Evolutionary conservation across 53 echinoderm and acorn worm genomes (phyloP).

Genomic region (Paracentrotus lividus): DNA sequence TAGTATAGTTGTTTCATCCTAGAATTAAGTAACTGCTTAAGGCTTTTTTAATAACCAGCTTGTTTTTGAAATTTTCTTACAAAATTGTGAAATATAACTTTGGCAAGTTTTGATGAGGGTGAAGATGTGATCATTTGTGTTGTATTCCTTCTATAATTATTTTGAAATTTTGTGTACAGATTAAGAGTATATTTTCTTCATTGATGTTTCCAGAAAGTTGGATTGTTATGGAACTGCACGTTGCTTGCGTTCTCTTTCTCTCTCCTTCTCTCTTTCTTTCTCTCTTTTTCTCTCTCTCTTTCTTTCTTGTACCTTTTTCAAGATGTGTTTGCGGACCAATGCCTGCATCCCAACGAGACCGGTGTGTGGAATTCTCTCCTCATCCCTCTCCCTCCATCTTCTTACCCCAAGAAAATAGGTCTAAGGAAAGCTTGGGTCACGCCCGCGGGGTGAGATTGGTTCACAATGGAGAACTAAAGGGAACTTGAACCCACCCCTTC

Average conservation of each 20-base stretch:
- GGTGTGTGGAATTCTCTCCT: not conserved
- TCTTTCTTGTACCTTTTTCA: too few species aligned
- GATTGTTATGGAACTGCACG: not conserved
- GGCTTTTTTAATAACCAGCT: too few species aligned
- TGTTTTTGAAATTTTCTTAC: too few species aligned
- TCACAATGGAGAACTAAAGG: conserved; percentile 57
- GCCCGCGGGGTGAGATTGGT: conserved; percentile 29
- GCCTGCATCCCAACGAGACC: not conserved
- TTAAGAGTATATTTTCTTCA: not conserved
- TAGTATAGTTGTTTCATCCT: too few species aligned
- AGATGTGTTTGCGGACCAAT: too few species aligned
- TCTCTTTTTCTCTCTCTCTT: not conserved
- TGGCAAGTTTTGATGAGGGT: too few species aligned
- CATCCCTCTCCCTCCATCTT: conserved; percentile 26
- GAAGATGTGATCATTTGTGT: too few species aligned
- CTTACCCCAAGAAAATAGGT: conserved; percentile 60
- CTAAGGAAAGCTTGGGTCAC: not conserved
- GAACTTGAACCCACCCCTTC: conserved; percentile 70
- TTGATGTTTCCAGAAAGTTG: not conserved
- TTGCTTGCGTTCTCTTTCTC: not conserved
- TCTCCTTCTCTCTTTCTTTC: not conserved
- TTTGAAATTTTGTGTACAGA: too few species aligned
- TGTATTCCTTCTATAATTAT: too few species aligned
- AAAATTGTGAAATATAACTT: too few species aligned
- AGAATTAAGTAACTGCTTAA: too few species aligned